Base-by-base conservation (phyloP, 35 echinoderm and acorn worm species). In the Ophiothrix spiculata region DNA sequence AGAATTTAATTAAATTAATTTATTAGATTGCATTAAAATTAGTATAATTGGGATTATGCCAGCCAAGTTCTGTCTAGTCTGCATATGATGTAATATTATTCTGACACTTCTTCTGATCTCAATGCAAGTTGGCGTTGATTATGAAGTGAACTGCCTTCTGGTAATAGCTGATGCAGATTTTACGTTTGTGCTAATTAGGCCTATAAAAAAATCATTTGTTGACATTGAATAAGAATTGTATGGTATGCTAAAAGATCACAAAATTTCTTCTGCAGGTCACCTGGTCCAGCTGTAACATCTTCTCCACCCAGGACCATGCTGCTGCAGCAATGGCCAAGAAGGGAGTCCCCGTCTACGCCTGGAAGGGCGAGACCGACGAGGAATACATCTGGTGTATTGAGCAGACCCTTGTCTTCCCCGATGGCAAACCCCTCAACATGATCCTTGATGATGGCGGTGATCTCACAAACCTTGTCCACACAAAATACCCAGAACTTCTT, bases 331-430 rank as follows among this genome's bases (percentile, higher is more conserved):
- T 98, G 76, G 95, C 95, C 29, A 89, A 88, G 64, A 89, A 80
- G 0, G 95, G 95, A 46, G 89, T 98, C 38, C 95, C 95, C 0
- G 91, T 98, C 12, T 98, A 91, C 63, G 95, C 95, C 40, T 98
- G 95, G 95, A 98, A 98, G 79, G 95, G 95, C 19, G 95, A 98
- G 88, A 98, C 95, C 0, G 95, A 98, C 35, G 95, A 98, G 69
- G 95, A 98, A 35, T 98, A 98, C 92, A 87, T 98, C 33, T 98
- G 95, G 95, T 98, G 95, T 77, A 88, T 98, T 83, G 95, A 98
- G 40, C 95, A 98, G 81, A 98, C 95, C 41, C 8, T 98, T 14
- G 80, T 91, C 0, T 98, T 98, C 82, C 81, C 95, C 11, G 95
- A 94, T 73, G 89, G 89, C 21, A 54, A 94, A 56, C 95, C 95